Percentiles rank a stretch among this genome's conserved stretches.
Conservation (phyloP, 2,113 vertebrate species). For the Leptobrachium leishanense region DNA sequence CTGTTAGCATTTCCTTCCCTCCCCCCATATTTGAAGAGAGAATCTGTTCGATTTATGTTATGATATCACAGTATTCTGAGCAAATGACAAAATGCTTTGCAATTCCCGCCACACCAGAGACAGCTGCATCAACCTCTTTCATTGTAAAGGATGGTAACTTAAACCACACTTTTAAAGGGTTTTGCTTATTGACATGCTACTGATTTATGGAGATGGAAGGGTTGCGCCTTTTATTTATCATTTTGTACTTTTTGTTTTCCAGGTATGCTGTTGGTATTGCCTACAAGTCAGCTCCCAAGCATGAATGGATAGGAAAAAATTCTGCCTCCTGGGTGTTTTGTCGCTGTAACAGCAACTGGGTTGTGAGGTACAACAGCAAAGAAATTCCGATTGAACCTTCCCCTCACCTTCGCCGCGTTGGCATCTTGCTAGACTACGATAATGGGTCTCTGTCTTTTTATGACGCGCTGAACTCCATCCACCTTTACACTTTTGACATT, state of each 20-base stretch:
- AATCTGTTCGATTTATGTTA: no score
- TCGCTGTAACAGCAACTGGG: constrained; percentile 93
- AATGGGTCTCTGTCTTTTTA: constrained; percentile 90
- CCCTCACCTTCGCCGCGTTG: constrained; percentile 86
- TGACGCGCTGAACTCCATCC: constrained; percentile 89
- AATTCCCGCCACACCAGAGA: no score
- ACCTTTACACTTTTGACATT: constrained; percentile 92
- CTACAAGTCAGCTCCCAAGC: constrained; percentile 93
- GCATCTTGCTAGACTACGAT: constrained; percentile 95
- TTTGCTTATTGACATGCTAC: no score
- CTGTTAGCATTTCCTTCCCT: no score
- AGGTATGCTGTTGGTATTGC: constrained; percentile 97
- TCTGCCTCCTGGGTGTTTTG: constrained; percentile 92
- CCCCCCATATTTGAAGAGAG: no score
- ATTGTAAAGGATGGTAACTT: no score
- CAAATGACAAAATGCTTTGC: no score
- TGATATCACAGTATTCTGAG: no score
- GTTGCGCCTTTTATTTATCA: not conserved
- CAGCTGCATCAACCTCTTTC: no score
- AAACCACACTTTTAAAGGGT: no score
- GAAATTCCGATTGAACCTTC: constrained; percentile 89
- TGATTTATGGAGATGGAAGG: no score
- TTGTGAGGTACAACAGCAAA: constrained; percentile 91
- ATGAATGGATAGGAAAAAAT: constrained; percentile 96
- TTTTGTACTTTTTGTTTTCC: constrained; percentile 23